Base-by-base conservation (phyloP, 2,888 invertebrate species). In the Morpho deidamia region DNA sequence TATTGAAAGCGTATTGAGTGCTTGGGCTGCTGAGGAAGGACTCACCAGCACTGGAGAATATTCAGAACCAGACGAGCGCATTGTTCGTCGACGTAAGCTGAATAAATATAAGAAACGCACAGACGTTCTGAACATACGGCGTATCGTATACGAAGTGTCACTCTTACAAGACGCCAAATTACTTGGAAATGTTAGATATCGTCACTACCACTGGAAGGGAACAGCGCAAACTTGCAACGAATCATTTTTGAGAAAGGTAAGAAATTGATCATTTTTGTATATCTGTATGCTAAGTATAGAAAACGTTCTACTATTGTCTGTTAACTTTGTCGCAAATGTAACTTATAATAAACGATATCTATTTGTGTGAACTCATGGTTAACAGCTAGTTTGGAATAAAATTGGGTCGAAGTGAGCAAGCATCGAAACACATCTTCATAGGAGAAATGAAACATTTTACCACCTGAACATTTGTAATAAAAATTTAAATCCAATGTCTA, bases 221-320 rank as follows among this genome's bases (percentile, higher is more conserved):
- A 94, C 95, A 41, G 94, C 96, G 53, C 95, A 95, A 79, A 94
- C 95, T 69, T 97, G 97, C 90, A 97, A 97, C 78, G 96, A 96
- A 81, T 91, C 94, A 70, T 97, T 97, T 88, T 92, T 97, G 58
- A 92, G 94, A 84, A 96, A 96, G 95, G 96, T 97, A 89, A 89
- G 87, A 51, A 14, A 8, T 8, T 48, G 11, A 11, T 7, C 11
- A 38, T 23, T 23, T 23, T 23, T 23, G 23, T 23, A 23, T 23
- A 23, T 23, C 23, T 23, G 23, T 23, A 23, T 23, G 4, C 2
- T 23, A 23, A 23, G 1, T n/a, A n/a, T n/a, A n/a, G n/a, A n/a
- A n/a, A n/a, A n/a, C 23, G 3, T 23, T 23, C 1, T 23, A 23
- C 3, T 23, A 23, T 23, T 23, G 3, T 23, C 23, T n/a, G n/a